phyloP scores from a whole-genome alignment of 1,140 invertebrate genomes.

The Philaenus spumarius region DNA sequence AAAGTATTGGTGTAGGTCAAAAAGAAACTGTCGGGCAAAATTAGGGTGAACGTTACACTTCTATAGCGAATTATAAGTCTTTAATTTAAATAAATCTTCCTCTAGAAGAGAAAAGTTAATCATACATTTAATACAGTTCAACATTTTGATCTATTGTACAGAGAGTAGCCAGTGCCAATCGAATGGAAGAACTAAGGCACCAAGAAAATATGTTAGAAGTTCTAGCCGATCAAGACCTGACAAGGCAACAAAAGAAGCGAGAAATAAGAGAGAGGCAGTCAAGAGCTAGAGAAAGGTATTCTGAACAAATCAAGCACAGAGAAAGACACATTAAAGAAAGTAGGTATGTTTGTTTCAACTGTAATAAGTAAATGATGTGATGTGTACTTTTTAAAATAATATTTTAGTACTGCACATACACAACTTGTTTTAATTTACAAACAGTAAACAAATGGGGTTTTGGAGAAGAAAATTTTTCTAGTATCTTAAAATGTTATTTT shows the following conservation, averaged over 20 bases:
- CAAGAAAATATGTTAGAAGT: conserved; percentile 24
- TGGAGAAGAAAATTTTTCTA: no score
- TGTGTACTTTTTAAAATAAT: conserved; percentile 2
- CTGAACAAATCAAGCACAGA: conserved; percentile 23
- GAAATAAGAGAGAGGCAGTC: conserved; percentile 22
- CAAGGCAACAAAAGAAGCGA: conserved; percentile 17
- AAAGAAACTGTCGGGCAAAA: no score
- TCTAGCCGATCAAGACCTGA: conserved; percentile 20
- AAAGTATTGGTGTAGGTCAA: no score
- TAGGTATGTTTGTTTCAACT: conserved; percentile 22
- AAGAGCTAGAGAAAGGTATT: conserved; percentile 24
- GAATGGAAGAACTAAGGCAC: conserved; percentile 27
- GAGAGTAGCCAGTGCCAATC: conserved; percentile 30
- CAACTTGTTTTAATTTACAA: conserved; percentile 3
- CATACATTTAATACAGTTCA: no score
- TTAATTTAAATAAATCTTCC: no score
- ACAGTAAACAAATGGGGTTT: no score
- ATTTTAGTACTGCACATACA: conserved; percentile 15
- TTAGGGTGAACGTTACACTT: no score
- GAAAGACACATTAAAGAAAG: conserved; percentile 29
- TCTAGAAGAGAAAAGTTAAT: no score
- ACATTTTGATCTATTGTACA: no score
- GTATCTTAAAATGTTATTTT: no score
- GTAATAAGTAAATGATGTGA: not conserved
- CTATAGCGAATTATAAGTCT: no score